Conservation (phyloP, 1,140 invertebrate genomes). For the Anoplolepis gracilipes region DNA sequence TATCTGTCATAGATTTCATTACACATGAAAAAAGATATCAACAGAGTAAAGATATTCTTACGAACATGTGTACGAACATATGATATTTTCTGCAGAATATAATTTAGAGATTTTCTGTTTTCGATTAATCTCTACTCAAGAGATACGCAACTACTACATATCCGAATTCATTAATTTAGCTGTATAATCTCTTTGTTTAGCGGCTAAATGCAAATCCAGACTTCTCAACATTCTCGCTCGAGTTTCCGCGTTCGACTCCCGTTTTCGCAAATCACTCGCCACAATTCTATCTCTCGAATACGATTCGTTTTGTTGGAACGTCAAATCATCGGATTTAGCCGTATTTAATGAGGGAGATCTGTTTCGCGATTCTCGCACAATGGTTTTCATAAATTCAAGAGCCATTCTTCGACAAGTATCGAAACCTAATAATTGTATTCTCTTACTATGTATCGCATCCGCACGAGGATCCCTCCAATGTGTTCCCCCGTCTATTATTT, state of each 20-base stretch:
- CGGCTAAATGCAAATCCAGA: conserved; percentile 81
- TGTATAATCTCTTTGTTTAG: conserved; percentile 82
- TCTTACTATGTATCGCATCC: conserved; percentile 77
- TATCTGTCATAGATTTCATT: no score
- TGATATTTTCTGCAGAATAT: neutral
- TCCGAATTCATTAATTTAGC: conserved; percentile 78
- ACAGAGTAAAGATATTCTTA: neutral
- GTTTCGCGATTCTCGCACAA: conserved; percentile 59
- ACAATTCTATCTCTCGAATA: conserved; percentile 1
- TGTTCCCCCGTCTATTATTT: conserved; percentile 45
- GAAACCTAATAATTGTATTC: conserved; percentile 82
- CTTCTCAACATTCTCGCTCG: conserved; percentile 79
- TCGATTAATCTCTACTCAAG: neutral
- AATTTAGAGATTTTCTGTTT: neutral
- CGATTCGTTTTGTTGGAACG: conserved; percentile 46
- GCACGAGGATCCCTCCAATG: conserved; percentile 69
- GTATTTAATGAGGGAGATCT: conserved; percentile 7
- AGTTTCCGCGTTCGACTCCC: conserved; percentile 66
- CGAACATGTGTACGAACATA: neutral
- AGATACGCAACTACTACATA: conserved; percentile 20
- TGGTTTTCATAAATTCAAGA: conserved; percentile 80
- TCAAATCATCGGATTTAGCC: neutral
- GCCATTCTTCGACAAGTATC: conserved; percentile 81
- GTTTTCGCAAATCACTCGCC: neutral
- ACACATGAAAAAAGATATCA: neutral